These are phyloP conservation scores for Lepidocyrtinus sp. DNA, from an alignment of 2,888 invertebrate species.

Conservation along the genomic window DNA sequence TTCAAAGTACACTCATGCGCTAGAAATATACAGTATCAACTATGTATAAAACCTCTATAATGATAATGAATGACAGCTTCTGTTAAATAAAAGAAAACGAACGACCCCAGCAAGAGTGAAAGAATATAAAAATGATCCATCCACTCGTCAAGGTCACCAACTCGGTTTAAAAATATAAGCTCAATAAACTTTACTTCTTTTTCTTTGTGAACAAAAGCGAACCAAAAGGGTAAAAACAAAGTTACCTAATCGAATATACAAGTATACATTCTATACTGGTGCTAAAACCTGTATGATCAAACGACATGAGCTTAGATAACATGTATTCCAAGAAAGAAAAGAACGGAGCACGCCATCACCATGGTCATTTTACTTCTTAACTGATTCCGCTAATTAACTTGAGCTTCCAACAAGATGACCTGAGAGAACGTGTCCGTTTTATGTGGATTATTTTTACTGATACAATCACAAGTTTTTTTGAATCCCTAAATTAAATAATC, in stretches of 20 bases:
- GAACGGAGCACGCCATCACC: background rate
- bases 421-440: background rate
- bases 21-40: too few relatives aligned
- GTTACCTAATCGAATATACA: background rate
- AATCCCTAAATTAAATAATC: too few relatives aligned
- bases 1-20: background rate
- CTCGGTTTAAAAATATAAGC: conserved; percentile 27
- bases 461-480: background rate
- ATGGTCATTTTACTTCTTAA: background rate
- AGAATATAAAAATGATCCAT: too few relatives aligned
- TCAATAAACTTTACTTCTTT: conserved; percentile 30
- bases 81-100: background rate
- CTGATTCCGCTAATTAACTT: background rate
- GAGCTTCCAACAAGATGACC: background rate
- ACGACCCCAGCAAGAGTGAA: background rate
- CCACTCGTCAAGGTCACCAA: conserved; percentile 50
- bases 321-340: background rate
- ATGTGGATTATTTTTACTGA: background rate
- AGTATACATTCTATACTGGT: too few relatives aligned
- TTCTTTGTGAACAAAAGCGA: too few relatives aligned
- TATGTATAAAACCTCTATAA: too few relatives aligned
- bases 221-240: conserved; percentile 2
- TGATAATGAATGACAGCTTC: conserved; percentile 9
- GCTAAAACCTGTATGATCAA: too few relatives aligned
- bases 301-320: background rate